Conservation (phyloP, 1,140 invertebrate genomes). For the Bombus sylvicola region DNA sequence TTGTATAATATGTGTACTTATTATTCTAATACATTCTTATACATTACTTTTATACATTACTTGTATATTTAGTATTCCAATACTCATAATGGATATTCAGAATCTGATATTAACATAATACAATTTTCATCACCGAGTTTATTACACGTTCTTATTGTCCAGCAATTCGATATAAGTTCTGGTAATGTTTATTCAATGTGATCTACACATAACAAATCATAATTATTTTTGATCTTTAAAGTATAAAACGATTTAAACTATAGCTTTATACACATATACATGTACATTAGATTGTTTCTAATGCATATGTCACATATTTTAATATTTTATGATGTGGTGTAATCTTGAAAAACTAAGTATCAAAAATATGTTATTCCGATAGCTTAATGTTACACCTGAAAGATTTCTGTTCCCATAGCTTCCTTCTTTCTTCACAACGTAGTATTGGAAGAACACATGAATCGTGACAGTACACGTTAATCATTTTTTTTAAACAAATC, state of each 20-base stretch:
- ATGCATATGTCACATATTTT: slow-evolving; percentile 8
- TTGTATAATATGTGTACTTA: neutral
- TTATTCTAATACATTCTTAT: neutral
- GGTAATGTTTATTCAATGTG: slow-evolving; percentile 66
- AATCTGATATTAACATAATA: neutral
- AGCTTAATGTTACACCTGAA: neutral
- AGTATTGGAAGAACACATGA: slow-evolving; percentile 2
- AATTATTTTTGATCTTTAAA: slow-evolving; percentile 35
- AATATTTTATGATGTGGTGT: slow-evolving; percentile 10
- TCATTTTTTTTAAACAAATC: neutral
- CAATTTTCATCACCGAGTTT: slow-evolving; percentile 17
- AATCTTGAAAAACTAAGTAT: slow-evolving; percentile 20
- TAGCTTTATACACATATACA: slow-evolving; percentile 35
- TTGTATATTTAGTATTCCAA: neutral
- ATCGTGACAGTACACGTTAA: neutral
- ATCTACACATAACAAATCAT: slow-evolving; percentile 72
- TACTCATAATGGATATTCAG: neutral
- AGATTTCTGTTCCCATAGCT: neutral
- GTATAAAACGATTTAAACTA: slow-evolving; percentile 63
- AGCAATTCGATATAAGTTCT: slow-evolving; percentile 69
- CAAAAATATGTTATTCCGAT: slow-evolving; percentile 29
- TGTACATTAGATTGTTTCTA: neutral
- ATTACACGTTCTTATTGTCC: slow-evolving; percentile 69
- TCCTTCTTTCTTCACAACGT: neutral
- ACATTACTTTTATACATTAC: neutral